Conservation (phyloP, 2,113 vertebrate genomes). For the Tor tambroides region DNA sequence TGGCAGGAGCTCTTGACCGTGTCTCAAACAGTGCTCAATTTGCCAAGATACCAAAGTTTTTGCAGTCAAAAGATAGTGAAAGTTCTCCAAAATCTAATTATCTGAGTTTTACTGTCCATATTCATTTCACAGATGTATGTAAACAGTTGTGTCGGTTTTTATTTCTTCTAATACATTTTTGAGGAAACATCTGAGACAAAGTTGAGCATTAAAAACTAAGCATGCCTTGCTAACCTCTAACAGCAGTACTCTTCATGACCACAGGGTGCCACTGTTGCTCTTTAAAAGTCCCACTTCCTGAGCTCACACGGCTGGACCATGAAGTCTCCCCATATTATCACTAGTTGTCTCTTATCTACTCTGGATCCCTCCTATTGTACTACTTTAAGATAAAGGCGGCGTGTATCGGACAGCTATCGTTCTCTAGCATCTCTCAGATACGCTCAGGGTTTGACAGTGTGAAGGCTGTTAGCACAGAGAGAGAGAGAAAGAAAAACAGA, state of each 20-base stretch:
- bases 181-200: not conserved
- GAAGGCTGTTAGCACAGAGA: constrained; percentile 69
- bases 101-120: not conserved
- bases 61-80: no score
- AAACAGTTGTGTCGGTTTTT: not conserved
- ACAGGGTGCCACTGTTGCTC: constrained; percentile 55
- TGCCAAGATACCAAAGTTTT: not conserved
- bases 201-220: not conserved
- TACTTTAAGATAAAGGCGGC: constrained; percentile 73
- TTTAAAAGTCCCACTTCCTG: constrained; percentile 19
- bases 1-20: no score
- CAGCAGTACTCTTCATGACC: constrained; percentile 8
- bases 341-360: constrained; percentile 69
- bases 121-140: not conserved
- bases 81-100: not conserved
- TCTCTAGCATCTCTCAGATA: constrained; percentile 64
- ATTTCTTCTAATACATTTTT: no score
- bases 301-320: not conserved
- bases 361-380: constrained; percentile 72
- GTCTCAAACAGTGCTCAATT: no score
- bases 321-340: constrained; percentile 62
- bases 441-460: constrained; percentile 70
- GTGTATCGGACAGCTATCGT: constrained; percentile 72
- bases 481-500: constrained; percentile 59
- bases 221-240: not conserved